Evolutionary conservation across 2,113 vertebrate species (phyloP), one percentile per base, ranked within the genome.

Genomic region (Rhineura floridana): DNA sequence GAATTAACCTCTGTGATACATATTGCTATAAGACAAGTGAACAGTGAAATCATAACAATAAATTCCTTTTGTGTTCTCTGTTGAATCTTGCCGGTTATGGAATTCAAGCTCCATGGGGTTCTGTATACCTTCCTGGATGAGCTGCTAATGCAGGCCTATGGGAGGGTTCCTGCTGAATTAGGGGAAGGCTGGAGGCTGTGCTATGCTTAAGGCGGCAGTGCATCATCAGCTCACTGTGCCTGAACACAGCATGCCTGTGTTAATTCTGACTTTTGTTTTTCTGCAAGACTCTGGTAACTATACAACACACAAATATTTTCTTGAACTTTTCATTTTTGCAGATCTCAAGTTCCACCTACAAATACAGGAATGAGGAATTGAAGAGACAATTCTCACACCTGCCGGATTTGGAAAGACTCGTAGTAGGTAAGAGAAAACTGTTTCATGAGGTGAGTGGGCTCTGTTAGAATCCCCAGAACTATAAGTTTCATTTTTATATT

Each of bases 281-380:
- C 44, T 67, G n/a, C n/a, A 52, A 78, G 42, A 12, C n/a, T 67
- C 63, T 52, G n/a, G 13, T 63, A 50, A 46, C 33, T 63, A 33
- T 65, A 85, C 46, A 44, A 77, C n/a, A 42, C 8, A 44, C 25
- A 81, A 83, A 42, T 39, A 5, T 77, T 75, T 65, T 33, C 91
- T 91, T 83, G 12, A 87, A 59, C 52, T 15, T 3, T 92, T 93
- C 81, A 90, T 92, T 95, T 30, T 96, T 97, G 50, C 97, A 98
- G 96, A 88, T 97, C 91, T 96, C 98, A 59, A 95, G 96, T 91
- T 96, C 96, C 4, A 98, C 95, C 87, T 99, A 99, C 95, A 99
- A 98, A 95, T 98, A 98, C 85, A 98, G 96, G 88, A 95, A 95
- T 3, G 98, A 99, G 4, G 98, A 99, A 93, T 98, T 99, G 92